Base-by-base conservation (phyloP, 2,888 invertebrate species). In the Lucinisca nassula region DNA sequence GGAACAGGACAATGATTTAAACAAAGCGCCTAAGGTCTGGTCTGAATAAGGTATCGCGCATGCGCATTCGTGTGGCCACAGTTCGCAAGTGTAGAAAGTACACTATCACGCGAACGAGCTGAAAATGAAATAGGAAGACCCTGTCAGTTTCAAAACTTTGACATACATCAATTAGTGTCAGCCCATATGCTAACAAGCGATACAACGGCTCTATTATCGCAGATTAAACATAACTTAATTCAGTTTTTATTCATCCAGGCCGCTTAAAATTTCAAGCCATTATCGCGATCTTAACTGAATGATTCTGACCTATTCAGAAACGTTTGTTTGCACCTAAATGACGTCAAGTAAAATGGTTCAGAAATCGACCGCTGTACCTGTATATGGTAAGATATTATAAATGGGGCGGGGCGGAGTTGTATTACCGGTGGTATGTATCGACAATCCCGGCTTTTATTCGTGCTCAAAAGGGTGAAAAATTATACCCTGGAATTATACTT, bases 351-450 rank as follows among this genome's bases (percentile, higher is more conserved):
- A 84, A 80, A 72, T 79, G 84, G 79, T 79, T 76, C 67, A 27
- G 40, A 17, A 81, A 85, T 88, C 85, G 81, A 84, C 83, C 0
- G 40, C 76, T 17, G 76, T 37, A 38, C 73, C 77, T 61, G 38
- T 78, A 73, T 27, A 30, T n/a, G 45, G 83, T 78, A 72, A 21
- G 58, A 30, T 38, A 70, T 83, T 83, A 76, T 83, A 51, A 37
- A 67, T 67, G 40, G 79, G 89, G 84, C 61, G 87, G 81, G 58
- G 51, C 27, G 14, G 85, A 79, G 70, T 87, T 85, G 85, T 74
- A 89, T 87, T 87, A 86, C 87, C 80, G 74, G 70, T 79, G 79
- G 70, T 83, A 85, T 85, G 74, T 79, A 87, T 84, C 83, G 82
- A 87, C 86, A 85, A 82, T 49, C 24, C n/a, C 73, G 78, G 82